Percentiles rank a stretch among this genome's conserved stretches.
Evolutionary conservation across 2,113 vertebrate species (phyloP).

Genomic region (Gobio gobio): DNA sequence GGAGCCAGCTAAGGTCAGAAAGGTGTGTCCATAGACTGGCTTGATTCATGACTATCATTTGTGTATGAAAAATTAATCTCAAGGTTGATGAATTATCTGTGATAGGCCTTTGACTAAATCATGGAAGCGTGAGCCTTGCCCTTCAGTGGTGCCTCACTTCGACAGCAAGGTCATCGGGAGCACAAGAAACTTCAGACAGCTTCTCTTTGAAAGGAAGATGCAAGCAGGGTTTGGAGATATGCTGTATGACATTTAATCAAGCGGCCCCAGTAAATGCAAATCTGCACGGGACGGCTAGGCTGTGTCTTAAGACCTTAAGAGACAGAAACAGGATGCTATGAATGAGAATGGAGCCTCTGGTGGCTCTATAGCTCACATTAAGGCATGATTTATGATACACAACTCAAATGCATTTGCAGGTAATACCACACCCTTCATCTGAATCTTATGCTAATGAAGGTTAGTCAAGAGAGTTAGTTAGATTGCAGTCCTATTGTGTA

Average conservation of each 20-base stretch:
- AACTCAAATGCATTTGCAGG: conserved; percentile 10
- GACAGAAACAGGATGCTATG: conserved; percentile 29
- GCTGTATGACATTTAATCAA: conserved; percentile 69
- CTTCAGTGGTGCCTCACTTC: conserved; percentile 7
- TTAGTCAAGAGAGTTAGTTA: conserved; percentile 20
- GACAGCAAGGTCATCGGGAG: conserved; percentile 48
- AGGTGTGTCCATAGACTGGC: conserved; percentile 35
- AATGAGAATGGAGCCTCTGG: conserved; percentile 5
- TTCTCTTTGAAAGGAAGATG: conserved; percentile 53
- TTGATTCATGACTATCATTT: conserved; percentile 62
- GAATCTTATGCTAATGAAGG: conserved; percentile 32
- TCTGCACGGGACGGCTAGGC: conserved; percentile 27
- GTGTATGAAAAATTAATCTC: conserved; percentile 53
- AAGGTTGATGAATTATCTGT: conserved; percentile 55
- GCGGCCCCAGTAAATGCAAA: conserved; percentile 57
- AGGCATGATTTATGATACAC: conserved; percentile 38
- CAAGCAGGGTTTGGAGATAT: conserved; percentile 50
- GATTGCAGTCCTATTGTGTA: conserved; percentile 1
- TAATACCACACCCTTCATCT: conserved; percentile 6
- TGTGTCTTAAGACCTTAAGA: conserved; percentile 40
- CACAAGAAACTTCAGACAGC: conserved; percentile 31
- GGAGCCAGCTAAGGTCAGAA: conserved; percentile 46
- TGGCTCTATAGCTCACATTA: conserved; percentile 22
- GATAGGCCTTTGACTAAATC: conserved; percentile 53
- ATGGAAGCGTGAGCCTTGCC: conserved; percentile 42